phyloP scores from a whole-genome alignment of 2,888 invertebrate genomes.

The Sminthurides aquaticus region DNA sequence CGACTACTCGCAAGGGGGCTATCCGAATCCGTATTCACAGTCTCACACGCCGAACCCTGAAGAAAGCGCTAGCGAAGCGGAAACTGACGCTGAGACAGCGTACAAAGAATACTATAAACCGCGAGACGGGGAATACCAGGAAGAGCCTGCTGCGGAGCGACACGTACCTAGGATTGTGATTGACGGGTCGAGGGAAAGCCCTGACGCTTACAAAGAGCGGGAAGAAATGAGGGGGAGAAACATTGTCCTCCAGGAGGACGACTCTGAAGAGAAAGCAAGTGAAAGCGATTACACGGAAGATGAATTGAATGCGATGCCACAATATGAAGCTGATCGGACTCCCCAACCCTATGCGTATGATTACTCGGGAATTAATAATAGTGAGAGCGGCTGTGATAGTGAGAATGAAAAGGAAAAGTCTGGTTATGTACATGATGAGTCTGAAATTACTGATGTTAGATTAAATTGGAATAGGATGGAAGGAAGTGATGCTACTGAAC shows the following conservation, averaged over 20 bases:
- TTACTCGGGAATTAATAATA: not conserved
- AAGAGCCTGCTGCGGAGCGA: not conserved
- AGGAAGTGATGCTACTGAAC: not conserved
- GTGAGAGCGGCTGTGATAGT: constrained; percentile 38
- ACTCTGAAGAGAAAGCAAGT: not conserved
- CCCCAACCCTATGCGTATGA: not conserved
- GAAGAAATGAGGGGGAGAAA: not conserved
- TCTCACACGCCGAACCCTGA: constrained; percentile 12
- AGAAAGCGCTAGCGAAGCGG: not conserved
- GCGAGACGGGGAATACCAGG: too few species aligned
- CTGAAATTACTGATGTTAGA: constrained; percentile 44
- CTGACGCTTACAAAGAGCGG: not conserved
- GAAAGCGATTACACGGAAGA: not conserved
- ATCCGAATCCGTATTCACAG: not conserved
- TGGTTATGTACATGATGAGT: constrained; percentile 36
- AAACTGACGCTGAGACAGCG: not conserved
- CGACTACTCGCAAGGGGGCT: not conserved
- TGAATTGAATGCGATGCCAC: not conserved
- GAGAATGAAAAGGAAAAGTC: constrained; percentile 45
- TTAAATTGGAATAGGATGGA: constrained; percentile 2
- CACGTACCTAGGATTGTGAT: constrained; percentile 36
- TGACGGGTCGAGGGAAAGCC: constrained; percentile 20
- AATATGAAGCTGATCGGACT: not conserved
- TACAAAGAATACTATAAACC: not conserved
- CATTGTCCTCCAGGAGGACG: not conserved